A percentile compares a stretch with the other conserved stretches of the same genome.
phyloP scores from a whole-genome alignment of 92 coral and sea anemone genomes.

The Phymanthus crucifer region DNA sequence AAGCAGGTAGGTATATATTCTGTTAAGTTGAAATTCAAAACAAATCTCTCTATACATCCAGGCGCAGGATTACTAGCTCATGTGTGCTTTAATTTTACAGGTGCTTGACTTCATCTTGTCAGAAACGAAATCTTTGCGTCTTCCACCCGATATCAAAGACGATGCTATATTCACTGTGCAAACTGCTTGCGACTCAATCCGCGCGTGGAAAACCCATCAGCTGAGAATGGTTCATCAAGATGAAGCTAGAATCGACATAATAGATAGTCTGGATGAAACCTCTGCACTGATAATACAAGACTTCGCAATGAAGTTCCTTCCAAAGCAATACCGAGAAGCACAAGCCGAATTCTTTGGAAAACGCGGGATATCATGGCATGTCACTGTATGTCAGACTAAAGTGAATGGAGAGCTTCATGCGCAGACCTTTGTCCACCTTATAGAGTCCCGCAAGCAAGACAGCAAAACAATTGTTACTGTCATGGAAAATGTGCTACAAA shows the following conservation, averaged over 20 bases:
- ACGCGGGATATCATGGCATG: conserved; percentile 57
- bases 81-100: neutral
- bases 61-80: neutral
- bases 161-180: conserved; percentile 35
- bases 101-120: conserved; percentile 26
- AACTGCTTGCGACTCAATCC: conserved; percentile 36
- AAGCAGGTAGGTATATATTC: conserved; percentile 13
- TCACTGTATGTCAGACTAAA: conserved; percentile 39
- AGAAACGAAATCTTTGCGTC: conserved; percentile 25
- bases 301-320: conserved; percentile 57
- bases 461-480: conserved; percentile 46
- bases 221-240: conserved; percentile 47
- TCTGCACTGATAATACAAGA: conserved; percentile 38
- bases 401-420: conserved; percentile 24
- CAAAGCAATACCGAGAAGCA: conserved; percentile 37
- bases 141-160: conserved; percentile 34
- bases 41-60: too few relatives aligned
- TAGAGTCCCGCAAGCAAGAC: conserved; percentile 52
- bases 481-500: conserved; percentile 50
- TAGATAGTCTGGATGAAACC: conserved; percentile 26
- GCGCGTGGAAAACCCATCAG: conserved; percentile 36
- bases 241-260: conserved; percentile 33
- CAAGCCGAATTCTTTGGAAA: conserved; percentile 58
- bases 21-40: neutral
- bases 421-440: conserved; percentile 55